Conservation (phyloP, 2,888 invertebrate genomes). For the Phaedon cochleariae region DNA sequence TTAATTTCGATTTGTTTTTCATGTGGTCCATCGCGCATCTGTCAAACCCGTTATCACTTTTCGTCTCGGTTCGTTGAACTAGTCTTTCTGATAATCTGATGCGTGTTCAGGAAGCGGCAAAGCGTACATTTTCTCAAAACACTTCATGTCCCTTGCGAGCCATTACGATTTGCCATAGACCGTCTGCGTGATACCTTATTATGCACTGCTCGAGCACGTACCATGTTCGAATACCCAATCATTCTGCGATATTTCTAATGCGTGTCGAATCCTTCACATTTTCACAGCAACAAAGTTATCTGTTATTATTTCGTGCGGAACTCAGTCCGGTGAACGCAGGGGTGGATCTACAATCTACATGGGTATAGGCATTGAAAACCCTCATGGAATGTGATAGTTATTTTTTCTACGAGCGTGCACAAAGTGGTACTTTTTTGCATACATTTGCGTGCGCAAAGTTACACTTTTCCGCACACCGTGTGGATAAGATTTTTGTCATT, state of each 20-base stretch:
- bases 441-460: too few relatives aligned
- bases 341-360: too few relatives aligned
- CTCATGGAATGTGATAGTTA: too few relatives aligned
- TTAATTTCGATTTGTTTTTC: conserved; percentile 23
- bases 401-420: too few relatives aligned
- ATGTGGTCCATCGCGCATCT: conserved; percentile 26
- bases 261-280: background rate
- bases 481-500: too few relatives aligned
- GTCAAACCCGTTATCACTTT: conserved; percentile 32
- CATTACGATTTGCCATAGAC: background rate
- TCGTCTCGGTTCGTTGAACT: conserved; percentile 22
- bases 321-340: too few relatives aligned
- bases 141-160: background rate
- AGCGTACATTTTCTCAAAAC: background rate
- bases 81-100: background rate
- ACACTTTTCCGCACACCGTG: too few relatives aligned
- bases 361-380: too few relatives aligned
- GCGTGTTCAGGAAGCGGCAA: background rate
- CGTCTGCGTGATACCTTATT: background rate
- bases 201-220: background rate
- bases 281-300: background rate
- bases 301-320: background rate
- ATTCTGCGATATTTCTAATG: background rate
- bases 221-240: background rate
- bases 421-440: too few relatives aligned